phyloP scores from a whole-genome alignment of 2,797 vertebrate species.

The Stomatorhinus walkeri region DNA sequence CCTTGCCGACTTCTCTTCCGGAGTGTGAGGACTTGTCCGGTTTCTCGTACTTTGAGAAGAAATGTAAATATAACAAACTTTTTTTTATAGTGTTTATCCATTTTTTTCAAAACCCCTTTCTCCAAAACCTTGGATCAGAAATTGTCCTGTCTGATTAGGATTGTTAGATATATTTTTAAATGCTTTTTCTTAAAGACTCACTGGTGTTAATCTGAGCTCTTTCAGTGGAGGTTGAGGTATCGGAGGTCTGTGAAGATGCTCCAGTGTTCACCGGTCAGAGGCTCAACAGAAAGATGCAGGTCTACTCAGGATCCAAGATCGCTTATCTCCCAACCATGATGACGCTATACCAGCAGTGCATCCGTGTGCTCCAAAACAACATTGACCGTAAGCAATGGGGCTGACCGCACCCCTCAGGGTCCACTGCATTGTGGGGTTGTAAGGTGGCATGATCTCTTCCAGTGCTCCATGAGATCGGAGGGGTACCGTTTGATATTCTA shows the following conservation, averaged over 20 bases:
- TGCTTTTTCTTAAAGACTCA: background rate
- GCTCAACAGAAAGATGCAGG: slow-evolving; percentile 79
- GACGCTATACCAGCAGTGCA: slow-evolving; percentile 76
- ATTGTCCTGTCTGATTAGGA: background rate
- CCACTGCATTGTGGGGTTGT: background rate
- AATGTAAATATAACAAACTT: slow-evolving; percentile 50
- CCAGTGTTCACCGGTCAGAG: slow-evolving; percentile 68
- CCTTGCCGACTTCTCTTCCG: slow-evolving; percentile 62
- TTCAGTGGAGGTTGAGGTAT: slow-evolving; percentile 41
- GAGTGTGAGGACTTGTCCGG: slow-evolving; percentile 53
- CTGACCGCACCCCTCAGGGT: background rate
- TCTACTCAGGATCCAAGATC: slow-evolving; percentile 77
- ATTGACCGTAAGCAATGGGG: slow-evolving; percentile 72
- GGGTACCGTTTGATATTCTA: slow-evolving; percentile 81
- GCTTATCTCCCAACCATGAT: slow-evolving; percentile 73
- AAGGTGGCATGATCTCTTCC: slow-evolving; percentile 37
- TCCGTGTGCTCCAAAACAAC: slow-evolving; percentile 81
- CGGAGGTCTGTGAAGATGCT: slow-evolving; percentile 47
- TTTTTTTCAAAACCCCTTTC: background rate
- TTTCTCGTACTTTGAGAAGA: slow-evolving; percentile 54
- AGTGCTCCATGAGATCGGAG: slow-evolving; percentile 80
- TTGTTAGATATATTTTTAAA: background rate
- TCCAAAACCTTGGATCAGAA: background rate
- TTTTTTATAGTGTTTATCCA: background rate
- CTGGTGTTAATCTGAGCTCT: background rate